Evolutionary conservation across 2,888 invertebrate species (phyloP).

Genomic region (Lysandra bellargus): DNA sequence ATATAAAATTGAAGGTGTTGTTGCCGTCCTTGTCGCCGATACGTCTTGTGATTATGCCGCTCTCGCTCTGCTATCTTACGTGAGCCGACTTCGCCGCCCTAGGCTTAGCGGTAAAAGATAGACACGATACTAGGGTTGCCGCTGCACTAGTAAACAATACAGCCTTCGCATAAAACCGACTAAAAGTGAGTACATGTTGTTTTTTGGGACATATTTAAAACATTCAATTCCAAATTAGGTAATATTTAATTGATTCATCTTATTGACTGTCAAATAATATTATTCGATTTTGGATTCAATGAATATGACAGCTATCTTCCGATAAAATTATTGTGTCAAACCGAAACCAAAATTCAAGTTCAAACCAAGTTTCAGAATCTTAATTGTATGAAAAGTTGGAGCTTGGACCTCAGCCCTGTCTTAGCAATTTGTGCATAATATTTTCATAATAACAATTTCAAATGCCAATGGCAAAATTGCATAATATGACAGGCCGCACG

Average conservation of each 20-base stretch:
- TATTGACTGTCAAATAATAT: too few relatives aligned
- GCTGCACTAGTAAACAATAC: conserved; percentile 36
- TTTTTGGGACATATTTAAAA: neutral
- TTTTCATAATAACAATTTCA: conserved; percentile 16
- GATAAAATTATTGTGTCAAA: too few relatives aligned
- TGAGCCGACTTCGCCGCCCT: conserved; percentile 72
- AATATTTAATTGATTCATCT: too few relatives aligned
- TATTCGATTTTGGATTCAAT: too few relatives aligned
- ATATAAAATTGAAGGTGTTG: conserved; percentile 77
- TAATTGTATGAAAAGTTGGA: too few relatives aligned
- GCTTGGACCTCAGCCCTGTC: neutral
- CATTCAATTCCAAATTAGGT: too few relatives aligned
- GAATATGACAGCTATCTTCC: too few relatives aligned
- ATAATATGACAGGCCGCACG: conserved; percentile 17
- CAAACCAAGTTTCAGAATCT: too few relatives aligned
- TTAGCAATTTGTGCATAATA: neutral
- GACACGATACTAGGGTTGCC: conserved; percentile 71
- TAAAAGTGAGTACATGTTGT: neutral
- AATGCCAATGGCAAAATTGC: conserved; percentile 21
- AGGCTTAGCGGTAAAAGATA: conserved; percentile 79
- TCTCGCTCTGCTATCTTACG: conserved; percentile 68
- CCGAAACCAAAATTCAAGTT: too few relatives aligned
- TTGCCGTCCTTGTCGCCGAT: conserved; percentile 59
- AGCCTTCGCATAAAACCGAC: conserved; percentile 23
- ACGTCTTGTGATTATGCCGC: conserved; percentile 49